phyloP scores from a whole-genome alignment of 2,797 vertebrate genomes.

The Danio choprae region DNA sequence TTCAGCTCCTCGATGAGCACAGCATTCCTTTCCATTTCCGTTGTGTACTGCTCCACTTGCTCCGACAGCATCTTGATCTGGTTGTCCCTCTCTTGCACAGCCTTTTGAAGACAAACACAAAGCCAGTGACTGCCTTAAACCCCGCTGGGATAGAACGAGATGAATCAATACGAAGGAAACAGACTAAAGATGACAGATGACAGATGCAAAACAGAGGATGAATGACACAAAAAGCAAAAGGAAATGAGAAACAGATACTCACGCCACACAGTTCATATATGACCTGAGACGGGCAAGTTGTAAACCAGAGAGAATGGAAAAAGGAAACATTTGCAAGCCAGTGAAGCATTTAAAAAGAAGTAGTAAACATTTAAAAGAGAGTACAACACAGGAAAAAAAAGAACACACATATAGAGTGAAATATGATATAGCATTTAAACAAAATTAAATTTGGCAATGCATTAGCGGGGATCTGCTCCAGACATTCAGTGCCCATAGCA shows the following conservation, averaged over 20 bases:
- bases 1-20: conserved; percentile 86
- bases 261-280: conserved; percentile 82
- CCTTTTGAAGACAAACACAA: conserved; percentile 70
- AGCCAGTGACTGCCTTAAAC: conserved; percentile 18
- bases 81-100: conserved; percentile 89
- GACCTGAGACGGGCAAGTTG: conserved; percentile 74
- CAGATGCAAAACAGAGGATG: conserved; percentile 41
- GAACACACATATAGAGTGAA: neutral
- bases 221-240: conserved; percentile 41
- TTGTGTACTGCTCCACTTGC: conserved; percentile 90
- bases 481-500: neutral
- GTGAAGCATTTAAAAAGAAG: conserved; percentile 35
- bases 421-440: neutral
- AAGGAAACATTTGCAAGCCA: conserved; percentile 40
- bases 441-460: neutral
- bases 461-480: neutral
- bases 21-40: conserved; percentile 92
- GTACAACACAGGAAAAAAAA: conserved; percentile 40
- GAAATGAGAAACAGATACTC: conserved; percentile 71
- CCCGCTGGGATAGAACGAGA: conserved; percentile 39
- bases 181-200: conserved; percentile 38
- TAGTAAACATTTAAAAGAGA: conserved; percentile 48
- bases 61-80: conserved; percentile 91
- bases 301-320: conserved; percentile 57
- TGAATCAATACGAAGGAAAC: conserved; percentile 10